Base-by-base conservation (phyloP, 2,888 invertebrate genomes). In the Dexiosoma caninum region DNA sequence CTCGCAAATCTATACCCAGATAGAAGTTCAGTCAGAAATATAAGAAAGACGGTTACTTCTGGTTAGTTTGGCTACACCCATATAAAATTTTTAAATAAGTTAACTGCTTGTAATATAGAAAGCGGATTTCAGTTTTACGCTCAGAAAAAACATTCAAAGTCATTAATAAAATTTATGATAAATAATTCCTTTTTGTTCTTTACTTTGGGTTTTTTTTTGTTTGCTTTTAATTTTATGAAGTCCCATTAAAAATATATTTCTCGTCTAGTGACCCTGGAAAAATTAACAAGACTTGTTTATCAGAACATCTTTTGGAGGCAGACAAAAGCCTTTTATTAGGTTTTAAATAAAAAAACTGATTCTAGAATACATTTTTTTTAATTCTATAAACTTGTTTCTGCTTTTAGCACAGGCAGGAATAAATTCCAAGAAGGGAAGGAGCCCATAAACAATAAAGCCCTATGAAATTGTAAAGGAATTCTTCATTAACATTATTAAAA, bases 231-330 rank as follows among this genome's bases (percentile, higher is more conserved):
- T 46, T 46, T 35, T 30, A 74, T 72, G 37, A n/a, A 55, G 55
- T 44, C 64, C n/a, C 19, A 35, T 35, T 44, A 72, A 1, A 37
- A 37, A 19, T 27, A 14, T 30, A 27, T 32, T 14, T 49, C n/a
- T 37, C 14, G 12, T 46, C 6, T 16, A 42, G 30, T 59, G 75
- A 42, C 67, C 75, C 21, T 75, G 66, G 59, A 35, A 1, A 59
- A 32, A 14, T 49, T 16, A 27, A 30, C 30, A 30, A 8, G 37
- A 10, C 46, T 10, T 57, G 16, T 55, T 72, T 35, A n/a, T 8
- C 19, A 40, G 32, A 42, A 66, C 16, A 35, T 35, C 32, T 32
- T 10, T 3, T 9, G 21, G 64, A 12, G 42, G n/a, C 7, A 10
- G 4, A 27, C 3, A 14, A n/a, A 40, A 44, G 30, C 30, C 30